These are phyloP conservation scores for Caenorhabditis macrosperma DNA, from an alignment of 2,888 invertebrate genomes.

Conservation along the genomic window DNA sequence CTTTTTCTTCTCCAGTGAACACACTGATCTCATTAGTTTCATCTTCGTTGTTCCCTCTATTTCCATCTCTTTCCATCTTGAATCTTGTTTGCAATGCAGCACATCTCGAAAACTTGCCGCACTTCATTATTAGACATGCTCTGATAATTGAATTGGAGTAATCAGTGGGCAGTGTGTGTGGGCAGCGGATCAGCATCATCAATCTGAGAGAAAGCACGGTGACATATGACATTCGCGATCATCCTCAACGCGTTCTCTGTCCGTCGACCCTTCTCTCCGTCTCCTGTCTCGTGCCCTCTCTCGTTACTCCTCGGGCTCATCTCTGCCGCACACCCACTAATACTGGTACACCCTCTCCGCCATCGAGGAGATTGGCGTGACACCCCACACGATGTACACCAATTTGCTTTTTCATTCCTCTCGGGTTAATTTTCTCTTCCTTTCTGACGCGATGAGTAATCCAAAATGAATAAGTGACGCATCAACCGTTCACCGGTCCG, in stretches of 20 bases:
- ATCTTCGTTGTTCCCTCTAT: background rate
- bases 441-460: conserved; percentile 18
- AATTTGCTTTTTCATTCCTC: conserved; percentile 28
- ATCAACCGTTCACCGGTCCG: conserved; percentile 24
- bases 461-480: conserved; percentile 7
- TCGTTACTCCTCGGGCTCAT: conserved; percentile 27
- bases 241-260: conserved; percentile 52
- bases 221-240: conserved; percentile 62
- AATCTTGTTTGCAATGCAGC: background rate
- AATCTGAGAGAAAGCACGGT: conserved; percentile 50
- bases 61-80: background rate
- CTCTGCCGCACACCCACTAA: conserved; percentile 30
- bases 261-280: conserved; percentile 30
- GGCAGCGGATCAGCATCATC: conserved; percentile 52
- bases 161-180: conserved; percentile 31
- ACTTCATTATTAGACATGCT: background rate
- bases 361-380: conserved; percentile 50
- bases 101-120: background rate
- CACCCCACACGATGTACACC: conserved; percentile 33
- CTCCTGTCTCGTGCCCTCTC: conserved; percentile 19
- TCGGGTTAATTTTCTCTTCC: background rate
- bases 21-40: conserved; percentile 22
- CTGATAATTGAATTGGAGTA: conserved; percentile 28
- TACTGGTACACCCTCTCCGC: conserved; percentile 52
- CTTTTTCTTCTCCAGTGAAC: background rate